Evolutionary conservation across 2,797 vertebrate species (phyloP).

Genomic region (Thalassophryne amazonica): DNA sequence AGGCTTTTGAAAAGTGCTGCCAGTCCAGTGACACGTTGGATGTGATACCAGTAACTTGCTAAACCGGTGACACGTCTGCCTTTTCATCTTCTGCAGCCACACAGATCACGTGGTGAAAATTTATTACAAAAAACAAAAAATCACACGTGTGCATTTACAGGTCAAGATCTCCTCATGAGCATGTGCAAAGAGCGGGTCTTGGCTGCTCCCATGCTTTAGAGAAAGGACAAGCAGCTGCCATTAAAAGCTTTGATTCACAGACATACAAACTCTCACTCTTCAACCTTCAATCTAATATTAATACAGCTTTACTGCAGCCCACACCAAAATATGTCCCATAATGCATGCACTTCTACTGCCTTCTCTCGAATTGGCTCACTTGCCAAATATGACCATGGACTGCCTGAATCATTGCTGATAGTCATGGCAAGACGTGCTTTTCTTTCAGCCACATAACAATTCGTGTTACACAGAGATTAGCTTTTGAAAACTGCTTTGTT

Average conservation of each 20-base stretch:
- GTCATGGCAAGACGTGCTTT: background rate
- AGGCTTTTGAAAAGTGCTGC: slow-evolving; percentile 3
- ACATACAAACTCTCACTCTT: slow-evolving; percentile 1
- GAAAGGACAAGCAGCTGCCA: slow-evolving; percentile 34
- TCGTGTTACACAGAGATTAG: slow-evolving; percentile 5
- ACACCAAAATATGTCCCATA: slow-evolving; percentile 57
- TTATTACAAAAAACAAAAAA: background rate
- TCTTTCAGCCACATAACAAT: slow-evolving; percentile 8
- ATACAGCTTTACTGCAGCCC: slow-evolving; percentile 36
- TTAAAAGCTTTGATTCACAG: slow-evolving; percentile 31
- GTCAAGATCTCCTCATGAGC: background rate
- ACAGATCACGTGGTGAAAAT: background rate
- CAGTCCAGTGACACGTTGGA: background rate
- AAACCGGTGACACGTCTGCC: background rate
- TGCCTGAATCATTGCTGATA: slow-evolving; percentile 6
- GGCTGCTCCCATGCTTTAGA: background rate
- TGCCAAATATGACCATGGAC: slow-evolving; percentile 30
- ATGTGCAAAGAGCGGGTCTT: background rate
- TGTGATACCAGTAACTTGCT: background rate
- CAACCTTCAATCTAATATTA: slow-evolving; percentile 40
- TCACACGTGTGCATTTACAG: background rate
- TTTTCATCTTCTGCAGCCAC: background rate
- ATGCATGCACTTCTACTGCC: slow-evolving; percentile 46
- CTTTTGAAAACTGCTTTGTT: slow-evolving; percentile 2
- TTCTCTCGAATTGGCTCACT: slow-evolving; percentile 28